These are phyloP conservation scores for Blastobasis lacticolella DNA, from an alignment of 2,888 invertebrate species.

Conservation along the genomic window DNA sequence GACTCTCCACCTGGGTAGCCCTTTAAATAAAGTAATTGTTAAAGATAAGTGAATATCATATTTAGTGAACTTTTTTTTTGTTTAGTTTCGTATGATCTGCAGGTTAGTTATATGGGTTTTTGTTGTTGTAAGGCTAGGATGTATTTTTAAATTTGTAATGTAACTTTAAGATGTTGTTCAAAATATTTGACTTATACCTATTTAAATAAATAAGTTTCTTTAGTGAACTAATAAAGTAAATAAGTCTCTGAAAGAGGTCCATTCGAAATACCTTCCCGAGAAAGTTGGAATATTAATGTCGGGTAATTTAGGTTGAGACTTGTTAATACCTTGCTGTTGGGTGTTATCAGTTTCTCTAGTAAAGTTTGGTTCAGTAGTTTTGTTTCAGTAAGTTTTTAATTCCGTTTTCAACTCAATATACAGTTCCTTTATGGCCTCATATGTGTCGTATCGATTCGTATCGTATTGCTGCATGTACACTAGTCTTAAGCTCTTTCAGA, in stretches of 20 bases:
- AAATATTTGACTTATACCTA: no score
- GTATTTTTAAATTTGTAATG: no score
- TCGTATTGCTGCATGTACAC: neutral
- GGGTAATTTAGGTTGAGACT: conserved; percentile 1
- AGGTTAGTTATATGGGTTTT: no score
- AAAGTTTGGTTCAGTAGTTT: neutral
- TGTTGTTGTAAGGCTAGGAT: no score
- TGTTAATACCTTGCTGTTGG: neutral
- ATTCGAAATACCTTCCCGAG: conserved; percentile 17
- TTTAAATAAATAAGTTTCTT: no score
- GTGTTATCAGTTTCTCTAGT: neutral
- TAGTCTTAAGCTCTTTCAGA: neutral
- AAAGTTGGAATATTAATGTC: conserved; percentile 11
- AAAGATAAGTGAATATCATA: no score
- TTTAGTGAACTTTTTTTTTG: no score
- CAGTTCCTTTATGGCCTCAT: neutral
- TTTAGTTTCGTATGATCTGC: no score
- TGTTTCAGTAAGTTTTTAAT: neutral
- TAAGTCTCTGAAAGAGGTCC: conserved; percentile 16
- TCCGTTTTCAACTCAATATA: neutral
- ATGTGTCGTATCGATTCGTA: no score
- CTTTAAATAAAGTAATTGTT: conserved; percentile 19
- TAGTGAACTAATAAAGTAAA: conserved; percentile 11
- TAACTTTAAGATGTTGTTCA: no score
- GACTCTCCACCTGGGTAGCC: conserved; percentile 16